Conservation (phyloP, 2,888 invertebrate species). For the Parapristionchus giblindavisi region DNA sequence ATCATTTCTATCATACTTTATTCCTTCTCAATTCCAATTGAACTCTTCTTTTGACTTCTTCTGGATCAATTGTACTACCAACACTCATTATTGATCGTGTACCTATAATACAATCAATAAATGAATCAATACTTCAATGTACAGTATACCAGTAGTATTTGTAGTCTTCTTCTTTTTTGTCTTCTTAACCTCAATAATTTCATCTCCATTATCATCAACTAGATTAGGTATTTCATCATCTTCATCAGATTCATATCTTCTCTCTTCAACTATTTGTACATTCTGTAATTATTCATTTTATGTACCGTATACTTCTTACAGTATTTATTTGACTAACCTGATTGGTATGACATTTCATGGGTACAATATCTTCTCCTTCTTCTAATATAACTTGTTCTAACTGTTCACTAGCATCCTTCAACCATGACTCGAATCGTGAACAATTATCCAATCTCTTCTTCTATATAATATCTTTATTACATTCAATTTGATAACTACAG, state of each 20-base stretch:
- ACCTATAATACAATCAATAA: conserved; percentile 3
- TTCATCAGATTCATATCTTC: conserved; percentile 2
- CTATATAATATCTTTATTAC: conserved; percentile 25
- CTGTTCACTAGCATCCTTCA: conserved; percentile 55
- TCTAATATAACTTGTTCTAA: conserved; percentile 46
- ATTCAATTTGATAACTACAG: neutral
- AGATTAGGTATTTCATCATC: neutral
- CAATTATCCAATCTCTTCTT: conserved; percentile 50
- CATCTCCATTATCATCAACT: conserved; percentile 8
- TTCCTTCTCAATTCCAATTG: conserved; percentile 56
- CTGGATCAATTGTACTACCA: conserved; percentile 56
- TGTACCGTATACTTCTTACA: neutral
- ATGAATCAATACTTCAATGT: neutral
- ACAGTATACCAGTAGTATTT: neutral
- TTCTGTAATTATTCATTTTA: neutral
- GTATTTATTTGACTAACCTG: conserved; percentile 1
- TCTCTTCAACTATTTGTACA: neutral
- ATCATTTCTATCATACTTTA: conserved; percentile 44
- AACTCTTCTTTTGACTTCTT: conserved; percentile 62
- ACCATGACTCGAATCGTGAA: conserved; percentile 63
- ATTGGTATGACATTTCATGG: neutral
- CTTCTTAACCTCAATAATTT: conserved; percentile 2
- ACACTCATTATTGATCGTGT: conserved; percentile 38
- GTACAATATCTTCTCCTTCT: conserved; percentile 21
- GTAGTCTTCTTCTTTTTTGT: conserved; percentile 6